These are phyloP conservation scores for Pycnonotus jocosus DNA, from an alignment of 2,113 vertebrate species.

Conservation along the genomic window DNA sequence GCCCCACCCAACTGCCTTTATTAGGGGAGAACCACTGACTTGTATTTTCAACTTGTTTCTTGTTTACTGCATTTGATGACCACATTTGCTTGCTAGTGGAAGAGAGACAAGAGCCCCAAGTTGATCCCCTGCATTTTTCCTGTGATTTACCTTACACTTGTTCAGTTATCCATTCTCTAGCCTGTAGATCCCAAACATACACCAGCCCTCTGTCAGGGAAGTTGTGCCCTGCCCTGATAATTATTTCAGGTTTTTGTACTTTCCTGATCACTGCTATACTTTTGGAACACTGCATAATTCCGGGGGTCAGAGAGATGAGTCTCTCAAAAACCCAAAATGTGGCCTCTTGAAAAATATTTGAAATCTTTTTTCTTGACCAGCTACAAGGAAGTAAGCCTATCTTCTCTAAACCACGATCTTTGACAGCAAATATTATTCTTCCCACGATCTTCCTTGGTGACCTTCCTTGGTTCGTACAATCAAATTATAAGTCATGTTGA, in stretches of 20 bases:
- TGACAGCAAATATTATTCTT: not conserved
- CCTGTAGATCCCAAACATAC: not conserved
- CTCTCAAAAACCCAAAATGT: not conserved
- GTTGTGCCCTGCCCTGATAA: not conserved
- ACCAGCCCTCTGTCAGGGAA: not conserved
- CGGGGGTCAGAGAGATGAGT: not conserved
- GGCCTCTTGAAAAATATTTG: not conserved
- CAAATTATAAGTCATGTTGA: too few species aligned
- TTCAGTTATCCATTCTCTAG: not conserved
- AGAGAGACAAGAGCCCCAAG: not conserved
- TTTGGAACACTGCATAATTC: not conserved
- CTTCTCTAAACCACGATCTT: not conserved
- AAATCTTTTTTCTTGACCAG: not conserved
- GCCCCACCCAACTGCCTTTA: not conserved
- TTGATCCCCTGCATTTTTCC: not conserved
- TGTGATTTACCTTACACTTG: not conserved
- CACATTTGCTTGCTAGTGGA: not conserved
- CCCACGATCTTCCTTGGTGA: not conserved
- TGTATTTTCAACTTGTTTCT: not conserved
- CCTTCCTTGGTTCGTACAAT: not conserved
- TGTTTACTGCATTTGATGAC: not conserved
- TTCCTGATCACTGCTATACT: not conserved
- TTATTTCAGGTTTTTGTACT: not conserved
- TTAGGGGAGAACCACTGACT: not conserved
- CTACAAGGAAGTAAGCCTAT: not conserved